Base-by-base conservation (phyloP, 2,113 vertebrate genomes). In the Anthoscopus minutus region DNA sequence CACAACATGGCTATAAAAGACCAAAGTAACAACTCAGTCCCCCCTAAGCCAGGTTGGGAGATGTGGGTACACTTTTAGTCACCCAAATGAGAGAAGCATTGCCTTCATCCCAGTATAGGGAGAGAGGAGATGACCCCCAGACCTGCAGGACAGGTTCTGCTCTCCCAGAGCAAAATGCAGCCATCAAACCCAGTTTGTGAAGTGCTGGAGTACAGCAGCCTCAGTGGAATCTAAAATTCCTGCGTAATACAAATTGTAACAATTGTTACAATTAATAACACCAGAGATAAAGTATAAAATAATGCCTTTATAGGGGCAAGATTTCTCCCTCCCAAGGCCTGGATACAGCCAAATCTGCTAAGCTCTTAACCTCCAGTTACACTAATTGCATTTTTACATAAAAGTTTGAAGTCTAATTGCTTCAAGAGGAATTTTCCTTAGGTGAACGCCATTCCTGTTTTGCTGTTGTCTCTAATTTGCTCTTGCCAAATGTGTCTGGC, bases 21-120 rank as follows among this genome's bases (percentile, higher is more conserved):
- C 6, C 8, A 24, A 58, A 65, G 24, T 28, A 51, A 18, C 15
- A 28, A 14, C 28, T 87, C 53, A 20, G 11, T 35, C 4, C 6
- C 33, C 20, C 22, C 17, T 14, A 8, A 13, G 62, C 44, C 50
- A 6, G 70, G 10, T 53, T 79, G 44, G 28, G 57, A 53, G 13
- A 8, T 3, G 17, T 4, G 40, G 44, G 5, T 48, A 10, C 22
- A 1, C 22, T 38, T 81, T 27, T 20, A 45, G 21, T 76, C 56
- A 31, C 20, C 40, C 31, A 17, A 16, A 57, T 25, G 30, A 73
- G n/a, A 57, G 64, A 37, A 48, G 21, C 38, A 35, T 7, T 1
- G 3, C 4, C 31, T n/a, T 61, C 15, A 17, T 25, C 42, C 38
- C 13, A 0, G 10, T 0, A 0, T 25, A 45, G 50, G 62, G 38